Base-by-base conservation (phyloP, 1,140 invertebrate species). In the Drosophila pandora region DNA sequence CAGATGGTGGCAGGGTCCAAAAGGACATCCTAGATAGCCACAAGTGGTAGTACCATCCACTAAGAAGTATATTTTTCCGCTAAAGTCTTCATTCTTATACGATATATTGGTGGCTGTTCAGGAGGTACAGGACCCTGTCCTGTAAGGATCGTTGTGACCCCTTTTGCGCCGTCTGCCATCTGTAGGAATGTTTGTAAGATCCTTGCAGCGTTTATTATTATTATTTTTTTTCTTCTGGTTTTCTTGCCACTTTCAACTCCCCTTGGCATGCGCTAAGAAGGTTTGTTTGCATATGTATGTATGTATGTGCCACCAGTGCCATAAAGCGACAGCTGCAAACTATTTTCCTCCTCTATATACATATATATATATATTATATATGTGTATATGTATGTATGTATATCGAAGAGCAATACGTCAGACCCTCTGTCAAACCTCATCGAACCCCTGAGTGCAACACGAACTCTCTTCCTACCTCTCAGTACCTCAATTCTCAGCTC, bases 281-380 rank as follows among this genome's bases (percentile, higher is more conserved):
- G 67, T 65, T 74, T 41, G 47, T 74, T 50, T 57, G 45, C 37
- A 41, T 37, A 28, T 32, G 17, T 32, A 22, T 48, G 34, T 30
- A 39, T 23, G 41, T 48, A 8, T 67, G 2, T 48, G 39, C 17
- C 50, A 56, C 52, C 60, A 41, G 32, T 60, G 23, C 28, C 43
- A 67, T 71, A 75, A 64, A 61, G 64, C 81, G 82, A 82, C 82
- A 87, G 82, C 82, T 87, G 83, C 82, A 87, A 85, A 81, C 72
- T 75, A 74, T 74, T 74, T 52, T 61, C 70, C 56, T 45, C 37
- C 37, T 60, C 17, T 37, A 47, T 50, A 25, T 4, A 25, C 0
- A 25, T 2, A 25, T 25, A 25, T 4, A 6, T 28, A 28, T 6
- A 6, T 28, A 28, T 6, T 28, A 28, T 6, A 17, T 28, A 28